These are phyloP conservation scores for Hydrolagus affinis DNA, from an alignment of 2,113 vertebrate species.

Conservation along the genomic window DNA sequence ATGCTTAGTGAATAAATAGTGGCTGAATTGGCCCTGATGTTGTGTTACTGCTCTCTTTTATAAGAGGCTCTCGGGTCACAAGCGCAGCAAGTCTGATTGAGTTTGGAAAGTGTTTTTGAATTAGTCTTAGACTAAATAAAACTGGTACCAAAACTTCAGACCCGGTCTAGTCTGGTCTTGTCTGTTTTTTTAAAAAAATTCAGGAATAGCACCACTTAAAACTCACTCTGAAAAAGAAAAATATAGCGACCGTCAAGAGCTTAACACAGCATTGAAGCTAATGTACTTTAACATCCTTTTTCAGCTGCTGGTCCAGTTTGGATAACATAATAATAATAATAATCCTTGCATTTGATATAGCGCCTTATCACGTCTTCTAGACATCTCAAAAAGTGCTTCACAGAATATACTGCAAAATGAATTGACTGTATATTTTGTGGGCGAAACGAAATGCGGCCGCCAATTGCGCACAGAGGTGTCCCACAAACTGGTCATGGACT, in stretches of 20 bases:
- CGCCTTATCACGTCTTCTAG: no score
- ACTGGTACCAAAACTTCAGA: background rate
- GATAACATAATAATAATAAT: no score
- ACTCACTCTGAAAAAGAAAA: background rate
- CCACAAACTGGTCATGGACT: no score
- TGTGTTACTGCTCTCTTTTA: constrained; percentile 7
- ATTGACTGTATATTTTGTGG: no score
- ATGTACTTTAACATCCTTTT: background rate
- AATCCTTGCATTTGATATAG: no score
- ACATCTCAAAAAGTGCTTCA: no score
- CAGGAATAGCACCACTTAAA: background rate
- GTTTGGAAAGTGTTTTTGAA: background rate
- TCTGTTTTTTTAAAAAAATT: background rate
- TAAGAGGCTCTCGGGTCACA: background rate
- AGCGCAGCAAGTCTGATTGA: background rate
- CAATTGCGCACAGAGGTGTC: no score
- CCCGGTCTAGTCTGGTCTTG: background rate
- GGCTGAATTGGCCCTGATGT: background rate
- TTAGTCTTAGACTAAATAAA: no score
- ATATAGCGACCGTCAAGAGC: background rate
- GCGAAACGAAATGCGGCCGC: no score
- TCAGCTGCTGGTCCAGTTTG: no score
- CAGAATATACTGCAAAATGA: no score
- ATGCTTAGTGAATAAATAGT: constrained; percentile 25
- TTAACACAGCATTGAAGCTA: background rate